Conservation (phyloP, 2,113 vertebrate genomes). For the Siphamia tubifer region DNA sequence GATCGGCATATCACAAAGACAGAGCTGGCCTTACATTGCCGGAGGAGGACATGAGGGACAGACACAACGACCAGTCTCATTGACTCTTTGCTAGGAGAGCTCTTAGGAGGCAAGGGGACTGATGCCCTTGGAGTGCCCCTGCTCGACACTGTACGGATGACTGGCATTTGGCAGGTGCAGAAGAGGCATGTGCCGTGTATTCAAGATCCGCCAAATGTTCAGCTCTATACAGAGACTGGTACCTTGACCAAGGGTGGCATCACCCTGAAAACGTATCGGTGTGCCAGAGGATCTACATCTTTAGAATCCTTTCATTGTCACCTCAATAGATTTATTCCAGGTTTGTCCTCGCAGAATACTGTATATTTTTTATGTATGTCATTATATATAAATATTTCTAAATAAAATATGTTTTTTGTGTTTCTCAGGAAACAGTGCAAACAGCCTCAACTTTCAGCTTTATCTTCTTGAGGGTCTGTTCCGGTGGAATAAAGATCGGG, state of each 20-base stretch:
- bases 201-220: not conserved
- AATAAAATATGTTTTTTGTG: no score
- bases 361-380: not conserved
- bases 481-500: not conserved
- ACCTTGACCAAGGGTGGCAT: no score
- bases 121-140: not conserved
- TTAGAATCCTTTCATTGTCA: not conserved
- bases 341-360: not conserved
- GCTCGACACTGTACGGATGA: not conserved
- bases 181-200: constrained; percentile 1
- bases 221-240: not conserved
- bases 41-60: not conserved
- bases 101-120: not conserved
- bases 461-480: not conserved
- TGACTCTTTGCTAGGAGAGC: not conserved
- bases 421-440: no score
- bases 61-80: not conserved
- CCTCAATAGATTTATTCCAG: not conserved
- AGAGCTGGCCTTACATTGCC: not conserved
- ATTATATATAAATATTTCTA: not conserved
- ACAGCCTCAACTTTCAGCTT: not conserved
- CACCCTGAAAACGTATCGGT: no score
- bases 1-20: not conserved
- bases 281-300: constrained; percentile 8
- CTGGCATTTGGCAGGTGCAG: not conserved